Conservation (phyloP, 2,888 invertebrate species). For the Drosophila imparisetae region DNA sequence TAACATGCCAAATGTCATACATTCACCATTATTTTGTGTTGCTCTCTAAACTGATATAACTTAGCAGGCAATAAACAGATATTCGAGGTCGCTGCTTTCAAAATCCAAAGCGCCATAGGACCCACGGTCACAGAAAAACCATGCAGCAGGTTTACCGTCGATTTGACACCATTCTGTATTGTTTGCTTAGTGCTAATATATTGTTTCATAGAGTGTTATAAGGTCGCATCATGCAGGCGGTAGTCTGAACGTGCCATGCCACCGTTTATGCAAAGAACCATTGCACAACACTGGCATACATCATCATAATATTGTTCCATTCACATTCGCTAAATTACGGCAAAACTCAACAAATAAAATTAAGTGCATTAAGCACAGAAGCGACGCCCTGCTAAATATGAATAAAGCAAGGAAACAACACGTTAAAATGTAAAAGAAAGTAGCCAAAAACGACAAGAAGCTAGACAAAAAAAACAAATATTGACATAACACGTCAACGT, state of each 20-base stretch:
- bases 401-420: not conserved
- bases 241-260: constrained; percentile 22
- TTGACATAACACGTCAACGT: constrained; percentile 78
- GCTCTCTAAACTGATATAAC: no score
- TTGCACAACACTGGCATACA: constrained; percentile 52
- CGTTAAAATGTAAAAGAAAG: constrained; percentile 35
- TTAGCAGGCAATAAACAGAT: no score
- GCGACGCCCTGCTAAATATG: constrained; percentile 1
- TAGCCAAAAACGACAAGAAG: constrained; percentile 12
- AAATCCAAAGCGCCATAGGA: no score
- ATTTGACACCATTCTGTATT: no score
- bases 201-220: not conserved
- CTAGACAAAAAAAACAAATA: constrained; percentile 50
- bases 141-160: no score
- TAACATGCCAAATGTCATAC: no score
- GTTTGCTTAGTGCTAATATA: not conserved
- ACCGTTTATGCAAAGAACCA: not conserved
- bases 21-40: no score
- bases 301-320: constrained; percentile 71
- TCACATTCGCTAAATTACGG: constrained; percentile 46
- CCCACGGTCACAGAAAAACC: no score
- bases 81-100: no score
- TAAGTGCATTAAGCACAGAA: not conserved
- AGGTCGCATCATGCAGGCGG: not conserved
- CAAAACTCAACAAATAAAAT: constrained; percentile 20